A percentile compares a stretch with the other conserved stretches of the same genome.
phyloP scores from a whole-genome alignment of 2,888 invertebrate species.

The Andrena bicolor region DNA sequence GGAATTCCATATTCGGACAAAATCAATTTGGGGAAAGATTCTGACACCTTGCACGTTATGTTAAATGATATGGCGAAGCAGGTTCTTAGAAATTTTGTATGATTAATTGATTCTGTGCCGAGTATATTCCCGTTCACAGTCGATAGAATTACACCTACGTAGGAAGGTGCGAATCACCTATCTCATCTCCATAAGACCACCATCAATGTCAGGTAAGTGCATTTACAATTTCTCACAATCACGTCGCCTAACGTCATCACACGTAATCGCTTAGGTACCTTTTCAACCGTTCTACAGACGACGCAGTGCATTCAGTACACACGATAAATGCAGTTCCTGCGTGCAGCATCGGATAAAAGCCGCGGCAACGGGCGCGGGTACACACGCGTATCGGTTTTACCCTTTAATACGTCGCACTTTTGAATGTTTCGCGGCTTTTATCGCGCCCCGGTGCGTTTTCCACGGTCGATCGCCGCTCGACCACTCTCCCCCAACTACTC shows the following conservation, averaged over 20 bases:
- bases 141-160: no score
- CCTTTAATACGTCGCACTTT: conserved; percentile 71
- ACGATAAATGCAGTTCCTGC: conserved; percentile 55
- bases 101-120: no score
- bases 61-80: no score
- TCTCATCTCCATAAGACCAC: no score
- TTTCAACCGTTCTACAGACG: conserved; percentile 11
- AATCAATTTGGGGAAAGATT: no score
- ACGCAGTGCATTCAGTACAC: conserved; percentile 46
- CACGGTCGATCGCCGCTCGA: conserved; percentile 66
- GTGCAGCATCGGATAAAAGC: conserved; percentile 60
- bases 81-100: no score
- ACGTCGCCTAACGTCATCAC: neutral
- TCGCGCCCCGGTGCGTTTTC: conserved; percentile 68
- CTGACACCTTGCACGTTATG: no score
- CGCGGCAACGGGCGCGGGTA: conserved; percentile 40
- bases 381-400: conserved; percentile 59
- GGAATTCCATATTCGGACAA: no score
- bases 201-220: conserved; percentile 14
- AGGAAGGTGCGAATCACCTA: no score
- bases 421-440: conserved; percentile 72
- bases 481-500: conserved; percentile 48
- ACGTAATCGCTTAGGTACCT: conserved; percentile 13
- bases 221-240: neutral
- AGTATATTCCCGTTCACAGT: no score